These are phyloP conservation scores for Amphipyra tragopoginis DNA, from an alignment of 2,888 invertebrate genomes.

Conservation along the genomic window DNA sequence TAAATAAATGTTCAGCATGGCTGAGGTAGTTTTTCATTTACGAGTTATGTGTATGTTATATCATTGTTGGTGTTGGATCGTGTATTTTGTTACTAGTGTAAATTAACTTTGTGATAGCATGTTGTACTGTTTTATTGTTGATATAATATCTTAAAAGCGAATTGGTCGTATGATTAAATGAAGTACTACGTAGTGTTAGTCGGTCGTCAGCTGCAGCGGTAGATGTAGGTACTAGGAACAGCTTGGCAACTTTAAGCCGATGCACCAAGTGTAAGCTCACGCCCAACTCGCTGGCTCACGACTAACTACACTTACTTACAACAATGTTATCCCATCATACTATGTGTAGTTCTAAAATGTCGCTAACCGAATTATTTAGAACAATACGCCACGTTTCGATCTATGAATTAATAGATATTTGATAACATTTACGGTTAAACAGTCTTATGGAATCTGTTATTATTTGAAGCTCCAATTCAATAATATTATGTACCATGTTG, in stretches of 20 bases:
- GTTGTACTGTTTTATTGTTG: slow-evolving; percentile 20
- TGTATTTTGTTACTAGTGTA: slow-evolving; percentile 23
- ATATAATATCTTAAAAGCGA: background rate
- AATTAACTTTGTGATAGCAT: slow-evolving; percentile 23
- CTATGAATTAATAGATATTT: too few relatives aligned
- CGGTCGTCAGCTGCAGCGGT: slow-evolving; percentile 1
- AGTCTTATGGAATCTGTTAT: background rate
- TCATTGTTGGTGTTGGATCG: slow-evolving; percentile 48
- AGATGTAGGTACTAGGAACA: slow-evolving; percentile 9
- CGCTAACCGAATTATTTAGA: slow-evolving; percentile 10
- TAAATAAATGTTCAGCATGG: slow-evolving; percentile 79
- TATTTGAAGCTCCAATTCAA: slow-evolving; percentile 16
- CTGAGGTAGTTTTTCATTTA: slow-evolving; percentile 78
- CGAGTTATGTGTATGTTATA: slow-evolving; percentile 53
- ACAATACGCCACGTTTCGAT: background rate
- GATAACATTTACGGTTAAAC: background rate
- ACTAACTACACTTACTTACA: slow-evolving; percentile 17
- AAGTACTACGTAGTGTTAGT: background rate
- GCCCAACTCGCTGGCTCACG: slow-evolving; percentile 14
- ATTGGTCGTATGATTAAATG: background rate
- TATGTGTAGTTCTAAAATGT: background rate
- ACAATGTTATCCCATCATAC: slow-evolving; percentile 23
- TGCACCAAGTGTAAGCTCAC: slow-evolving; percentile 18
- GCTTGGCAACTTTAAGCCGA: slow-evolving; percentile 25
- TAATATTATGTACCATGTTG: slow-evolving; percentile 13